Percentiles rank a stretch among this genome's conserved stretches.
Conservation (phyloP, 2,797 vertebrate species). For the Rhinogobio ventralis region DNA sequence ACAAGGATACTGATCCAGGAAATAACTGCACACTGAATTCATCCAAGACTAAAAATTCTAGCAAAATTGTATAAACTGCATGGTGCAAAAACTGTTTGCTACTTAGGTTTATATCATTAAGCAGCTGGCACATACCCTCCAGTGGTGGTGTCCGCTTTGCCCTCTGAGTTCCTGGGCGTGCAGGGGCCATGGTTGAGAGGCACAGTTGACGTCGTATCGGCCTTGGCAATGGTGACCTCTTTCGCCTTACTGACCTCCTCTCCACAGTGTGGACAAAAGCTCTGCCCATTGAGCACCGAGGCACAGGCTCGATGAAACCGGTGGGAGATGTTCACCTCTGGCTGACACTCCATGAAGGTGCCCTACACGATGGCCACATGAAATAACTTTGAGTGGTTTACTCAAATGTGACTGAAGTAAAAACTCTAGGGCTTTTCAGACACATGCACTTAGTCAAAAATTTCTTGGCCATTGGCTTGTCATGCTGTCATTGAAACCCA, state of each 20-base stretch:
- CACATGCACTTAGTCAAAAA: conserved; percentile 12
- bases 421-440: conserved; percentile 7
- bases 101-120: background rate
- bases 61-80: background rate
- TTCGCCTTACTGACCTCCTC: conserved; percentile 93
- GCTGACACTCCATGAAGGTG: conserved; percentile 98
- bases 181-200: conserved; percentile 78
- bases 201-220: conserved; percentile 93
- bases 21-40: background rate
- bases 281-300: conserved; percentile 89
- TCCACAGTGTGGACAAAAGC: conserved; percentile 97
- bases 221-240: conserved; percentile 97
- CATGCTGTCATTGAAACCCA: conserved; percentile 29
- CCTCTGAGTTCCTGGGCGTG: conserved; percentile 75
- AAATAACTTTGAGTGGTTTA: background rate
- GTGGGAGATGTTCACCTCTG: conserved; percentile 93
- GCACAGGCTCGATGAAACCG: conserved; percentile 93
- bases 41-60: background rate
- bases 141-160: conserved; percentile 94
- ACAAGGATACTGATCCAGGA: background rate
- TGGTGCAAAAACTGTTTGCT: background rate
- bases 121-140: conserved; percentile 79
- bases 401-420: conserved; percentile 20
- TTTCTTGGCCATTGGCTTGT: conserved; percentile 10
- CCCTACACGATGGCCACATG: conserved; percentile 76